These are phyloP conservation scores for Elephantulus edwardii DNA, from an alignment of 2,113 vertebrate genomes.

Conservation along the genomic window DNA sequence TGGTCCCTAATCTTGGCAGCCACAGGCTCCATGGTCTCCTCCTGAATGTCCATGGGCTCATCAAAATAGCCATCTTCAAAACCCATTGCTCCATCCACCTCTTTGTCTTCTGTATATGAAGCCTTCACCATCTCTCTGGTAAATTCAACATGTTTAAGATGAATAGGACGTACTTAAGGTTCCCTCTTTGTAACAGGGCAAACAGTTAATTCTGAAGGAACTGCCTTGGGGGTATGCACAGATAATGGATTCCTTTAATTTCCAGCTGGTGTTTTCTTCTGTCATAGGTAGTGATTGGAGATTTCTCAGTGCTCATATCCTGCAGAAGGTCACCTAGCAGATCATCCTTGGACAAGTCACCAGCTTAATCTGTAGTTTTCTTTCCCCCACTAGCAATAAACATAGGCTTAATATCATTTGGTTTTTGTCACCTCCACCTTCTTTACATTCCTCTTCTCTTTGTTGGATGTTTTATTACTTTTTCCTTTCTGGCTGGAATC, in stretches of 20 bases:
- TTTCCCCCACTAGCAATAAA: no score
- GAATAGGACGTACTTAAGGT: slow-evolving; percentile 68
- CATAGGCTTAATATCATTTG: no score
- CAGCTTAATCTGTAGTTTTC: no score
- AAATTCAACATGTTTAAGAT: slow-evolving; percentile 63
- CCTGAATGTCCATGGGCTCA: slow-evolving; percentile 93
- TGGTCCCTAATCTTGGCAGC: slow-evolving; percentile 70
- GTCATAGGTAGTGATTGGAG: slow-evolving; percentile 83
- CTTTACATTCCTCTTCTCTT: no score
- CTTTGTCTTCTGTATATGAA: slow-evolving; percentile 40
- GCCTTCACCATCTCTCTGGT: slow-evolving; percentile 12
- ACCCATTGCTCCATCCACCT: slow-evolving; percentile 79
- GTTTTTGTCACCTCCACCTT: no score
- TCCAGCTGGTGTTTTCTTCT: slow-evolving; percentile 90
- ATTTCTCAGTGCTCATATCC: no score
- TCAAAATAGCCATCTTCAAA: slow-evolving; percentile 95
- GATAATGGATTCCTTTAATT: slow-evolving; percentile 92
- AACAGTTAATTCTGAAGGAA: slow-evolving; percentile 74
- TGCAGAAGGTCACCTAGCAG: no score
- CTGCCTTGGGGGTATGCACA: slow-evolving; percentile 84
- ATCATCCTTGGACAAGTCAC: no score
- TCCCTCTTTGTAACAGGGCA: slow-evolving; percentile 69
- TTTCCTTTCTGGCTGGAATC: no score
- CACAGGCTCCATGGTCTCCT: slow-evolving; percentile 75
- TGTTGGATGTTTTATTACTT: no score